phyloP scores from a whole-genome alignment of 2,888 invertebrate genomes.

The Cheiracanthium punctorium region DNA sequence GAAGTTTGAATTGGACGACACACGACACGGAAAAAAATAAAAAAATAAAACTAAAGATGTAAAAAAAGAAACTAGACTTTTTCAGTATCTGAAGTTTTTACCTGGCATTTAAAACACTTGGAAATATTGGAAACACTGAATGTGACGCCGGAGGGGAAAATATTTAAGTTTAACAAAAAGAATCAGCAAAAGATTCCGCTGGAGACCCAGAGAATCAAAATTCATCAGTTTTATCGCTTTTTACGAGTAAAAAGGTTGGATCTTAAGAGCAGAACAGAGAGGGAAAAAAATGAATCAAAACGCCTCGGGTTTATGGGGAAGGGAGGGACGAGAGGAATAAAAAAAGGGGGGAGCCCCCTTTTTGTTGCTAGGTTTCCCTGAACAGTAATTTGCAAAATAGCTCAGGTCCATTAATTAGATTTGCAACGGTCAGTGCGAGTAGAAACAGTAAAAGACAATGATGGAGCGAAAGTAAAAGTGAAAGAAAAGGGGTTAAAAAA shows the following conservation, averaged over 20 bases:
- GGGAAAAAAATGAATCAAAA: slow-evolving; percentile 27
- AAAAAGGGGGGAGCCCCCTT: slow-evolving; percentile 21
- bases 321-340: slow-evolving; percentile 12
- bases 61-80: not conserved
- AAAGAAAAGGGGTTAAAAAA: slow-evolving; percentile 56
- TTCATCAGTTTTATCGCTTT: slow-evolving; percentile 63
- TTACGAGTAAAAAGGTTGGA: slow-evolving; percentile 42
- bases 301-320: slow-evolving; percentile 30
- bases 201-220: slow-evolving; percentile 45
- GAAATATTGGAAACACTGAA: slow-evolving; percentile 8
- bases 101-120: slow-evolving; percentile 5
- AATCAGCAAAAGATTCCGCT: slow-evolving; percentile 38
- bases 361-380: slow-evolving; percentile 53
- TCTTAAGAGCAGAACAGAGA: slow-evolving; percentile 33
- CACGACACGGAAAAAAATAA: too few species aligned
- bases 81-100: not conserved
- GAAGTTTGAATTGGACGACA: too few species aligned
- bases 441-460: slow-evolving; percentile 57
- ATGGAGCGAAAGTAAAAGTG: slow-evolving; percentile 44
- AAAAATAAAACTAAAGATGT: too few species aligned
- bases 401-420: slow-evolving; percentile 67
- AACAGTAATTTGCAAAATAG: slow-evolving; percentile 69
- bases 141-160: slow-evolving; percentile 22
- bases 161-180: slow-evolving; percentile 13
- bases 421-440: slow-evolving; percentile 67